A percentile compares a stretch with the other conserved stretches of the same genome.
These are phyloP conservation scores for Tetranychus truncatus DNA, from an alignment of 2,888 invertebrate species.

Conservation along the genomic window DNA sequence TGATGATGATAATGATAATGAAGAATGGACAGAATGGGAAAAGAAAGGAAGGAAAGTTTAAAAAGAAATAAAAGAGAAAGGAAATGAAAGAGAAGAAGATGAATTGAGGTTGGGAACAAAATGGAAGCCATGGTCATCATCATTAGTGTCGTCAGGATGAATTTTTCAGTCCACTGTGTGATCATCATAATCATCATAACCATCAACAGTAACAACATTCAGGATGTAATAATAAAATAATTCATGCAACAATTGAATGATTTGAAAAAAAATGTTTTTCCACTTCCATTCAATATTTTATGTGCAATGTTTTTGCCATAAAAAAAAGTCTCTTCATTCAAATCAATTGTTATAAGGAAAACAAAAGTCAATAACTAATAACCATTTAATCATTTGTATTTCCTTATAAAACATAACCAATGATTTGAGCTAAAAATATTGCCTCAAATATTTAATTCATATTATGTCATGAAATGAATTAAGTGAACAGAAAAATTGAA, in stretches of 20 bases:
- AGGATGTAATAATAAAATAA: neutral
- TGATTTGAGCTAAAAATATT: no score
- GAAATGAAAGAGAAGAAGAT: neutral
- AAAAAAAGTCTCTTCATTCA: neutral
- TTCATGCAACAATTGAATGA: neutral
- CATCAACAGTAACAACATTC: neutral
- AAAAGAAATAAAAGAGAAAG: neutral
- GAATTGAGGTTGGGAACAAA: constrained; percentile 1
- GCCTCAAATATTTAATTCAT: no score
- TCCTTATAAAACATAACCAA: no score
- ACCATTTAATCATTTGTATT: no score
- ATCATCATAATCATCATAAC: neutral
- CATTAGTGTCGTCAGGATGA: constrained; percentile 1
- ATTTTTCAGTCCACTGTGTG: neutral
- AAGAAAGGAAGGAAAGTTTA: neutral
- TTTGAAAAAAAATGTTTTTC: neutral
- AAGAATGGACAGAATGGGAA: neutral
- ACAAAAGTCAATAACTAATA: neutral
- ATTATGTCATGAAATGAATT: no score
- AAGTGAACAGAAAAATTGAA: neutral
- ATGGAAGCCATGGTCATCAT: constrained; percentile 1
- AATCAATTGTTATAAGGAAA: neutral
- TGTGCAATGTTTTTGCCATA: no score
- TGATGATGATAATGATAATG: neutral
- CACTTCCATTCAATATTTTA: no score